These are phyloP conservation scores for Hyalella azteca DNA, from an alignment of 2,888 invertebrate genomes.

Conservation along the genomic window DNA sequence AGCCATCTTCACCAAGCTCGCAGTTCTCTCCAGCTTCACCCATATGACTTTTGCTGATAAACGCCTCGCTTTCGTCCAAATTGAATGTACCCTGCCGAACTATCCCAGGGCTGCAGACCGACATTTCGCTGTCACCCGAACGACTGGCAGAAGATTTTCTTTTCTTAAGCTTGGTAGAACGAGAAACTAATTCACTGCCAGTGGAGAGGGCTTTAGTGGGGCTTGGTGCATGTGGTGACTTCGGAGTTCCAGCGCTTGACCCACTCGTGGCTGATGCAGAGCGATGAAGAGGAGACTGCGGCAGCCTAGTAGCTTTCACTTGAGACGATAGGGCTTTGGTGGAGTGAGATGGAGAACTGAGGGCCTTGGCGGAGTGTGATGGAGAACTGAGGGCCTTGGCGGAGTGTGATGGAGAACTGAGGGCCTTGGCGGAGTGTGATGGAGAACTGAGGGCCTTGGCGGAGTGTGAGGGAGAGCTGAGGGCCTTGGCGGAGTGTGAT, in stretches of 20 bases:
- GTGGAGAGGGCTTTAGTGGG: not conserved
- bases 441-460: not conserved
- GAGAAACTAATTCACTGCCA: not conserved
- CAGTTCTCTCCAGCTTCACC: constrained; percentile 20
- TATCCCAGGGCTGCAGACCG: not conserved
- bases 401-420: not conserved
- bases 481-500: not conserved
- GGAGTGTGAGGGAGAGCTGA: not conserved
- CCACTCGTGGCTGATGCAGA: not conserved
- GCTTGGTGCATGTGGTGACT: not conserved
- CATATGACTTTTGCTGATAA: constrained; percentile 29
- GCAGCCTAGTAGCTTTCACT: not conserved
- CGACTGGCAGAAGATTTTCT: not conserved
- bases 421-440: not conserved
- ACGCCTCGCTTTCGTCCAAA: constrained; percentile 24
- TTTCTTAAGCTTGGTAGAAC: not conserved
- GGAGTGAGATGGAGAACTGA: not conserved
- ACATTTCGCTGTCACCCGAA: not conserved
- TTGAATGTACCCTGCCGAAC: constrained; percentile 38
- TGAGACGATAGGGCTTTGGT: not conserved
- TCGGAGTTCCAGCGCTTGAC: not conserved
- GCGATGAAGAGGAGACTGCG: not conserved
- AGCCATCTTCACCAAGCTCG: not conserved
- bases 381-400: not conserved
- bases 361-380: not conserved